Percentiles rank a stretch among this genome's conserved stretches.
These are phyloP conservation scores for Crocallis elinguaria DNA, from an alignment of 2,888 invertebrate genomes.

Conservation along the genomic window DNA sequence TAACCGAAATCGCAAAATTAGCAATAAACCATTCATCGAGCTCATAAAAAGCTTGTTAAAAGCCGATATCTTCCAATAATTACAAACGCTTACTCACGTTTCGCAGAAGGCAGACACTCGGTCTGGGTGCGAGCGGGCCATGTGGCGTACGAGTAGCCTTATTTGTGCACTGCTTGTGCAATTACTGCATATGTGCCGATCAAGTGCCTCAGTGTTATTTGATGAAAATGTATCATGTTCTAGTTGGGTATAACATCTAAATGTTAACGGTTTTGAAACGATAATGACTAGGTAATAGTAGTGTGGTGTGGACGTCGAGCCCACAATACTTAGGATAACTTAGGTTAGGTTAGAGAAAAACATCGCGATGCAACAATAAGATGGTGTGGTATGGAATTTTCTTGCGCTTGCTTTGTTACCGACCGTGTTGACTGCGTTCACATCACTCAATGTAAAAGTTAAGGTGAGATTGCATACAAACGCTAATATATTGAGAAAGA, in stretches of 20 bases:
- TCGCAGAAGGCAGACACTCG: conserved; percentile 71
- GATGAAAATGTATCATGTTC: conserved; percentile 12
- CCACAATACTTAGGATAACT: too few relatives aligned
- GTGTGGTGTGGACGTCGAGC: too few relatives aligned
- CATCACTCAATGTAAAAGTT: too few relatives aligned
- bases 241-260: conserved; percentile 2
- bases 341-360: too few relatives aligned
- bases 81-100: conserved; percentile 46
- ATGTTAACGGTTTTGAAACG: background rate
- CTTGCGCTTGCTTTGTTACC: too few relatives aligned
- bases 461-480: too few relatives aligned
- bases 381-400: too few relatives aligned
- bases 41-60: conserved; percentile 28
- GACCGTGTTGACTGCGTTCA: too few relatives aligned
- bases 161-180: conserved; percentile 53
- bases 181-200: conserved; percentile 49
- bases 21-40: conserved; percentile 14
- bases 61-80: conserved; percentile 32
- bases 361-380: too few relatives aligned
- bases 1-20: conserved; percentile 17
- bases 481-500: too few relatives aligned
- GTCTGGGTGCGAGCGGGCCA: conserved; percentile 61
- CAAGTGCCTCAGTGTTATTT: conserved; percentile 43
- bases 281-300: background rate
- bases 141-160: conserved; percentile 46